Base-by-base conservation (phyloP, 2,797 vertebrate genomes). In the Pagetopsis macropterus region DNA sequence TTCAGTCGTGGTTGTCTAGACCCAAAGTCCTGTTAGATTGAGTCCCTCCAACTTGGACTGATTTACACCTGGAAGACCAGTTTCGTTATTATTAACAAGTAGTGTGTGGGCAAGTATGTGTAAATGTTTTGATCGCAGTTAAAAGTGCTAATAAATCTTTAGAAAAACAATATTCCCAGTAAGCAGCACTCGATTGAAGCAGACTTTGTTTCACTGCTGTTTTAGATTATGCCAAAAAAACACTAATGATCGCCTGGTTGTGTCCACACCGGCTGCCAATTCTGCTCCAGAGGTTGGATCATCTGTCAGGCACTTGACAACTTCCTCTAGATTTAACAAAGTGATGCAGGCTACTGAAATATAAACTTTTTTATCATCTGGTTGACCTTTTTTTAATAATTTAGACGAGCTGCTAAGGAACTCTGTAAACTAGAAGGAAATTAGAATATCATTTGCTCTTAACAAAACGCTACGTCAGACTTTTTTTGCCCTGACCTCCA, bases 231-330 rank as follows among this genome's bases (percentile, higher is more conserved):
- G 57, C 81, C 44, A 79, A 64, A 79, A 27, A 27, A 79, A 74
- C 68, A 56, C 74, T 84, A 82, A 82, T 86, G 72, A 84, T 73
- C 19, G 57, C 66, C 68, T 69, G 63, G 45, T 72, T 87, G 56
- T 81, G 60, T 72, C 61, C 75, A 68, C 70, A 48, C 51, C 80
- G 45, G 45, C 72, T 76, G 41, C 77, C 71, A 86, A 41, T 85
- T 84, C 48, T 65, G 65, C 2, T 81, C 72, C 61, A 52, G 64
- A 81, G 61, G 81, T 84, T 72, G 16, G 83, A 76, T 75, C 76
- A 85, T 80, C 72, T 82, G 80, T 85, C 81, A 79, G 61, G 33
- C 74, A 77, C 78, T 81, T 84, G 79, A 79, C 79, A 83, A 70
- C 78, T 79, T 83, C 51, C 66, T 45, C 59, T 23, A 61, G 72